Base-by-base conservation (phyloP, 2,797 vertebrate species). In the Sus cebifrons region DNA sequence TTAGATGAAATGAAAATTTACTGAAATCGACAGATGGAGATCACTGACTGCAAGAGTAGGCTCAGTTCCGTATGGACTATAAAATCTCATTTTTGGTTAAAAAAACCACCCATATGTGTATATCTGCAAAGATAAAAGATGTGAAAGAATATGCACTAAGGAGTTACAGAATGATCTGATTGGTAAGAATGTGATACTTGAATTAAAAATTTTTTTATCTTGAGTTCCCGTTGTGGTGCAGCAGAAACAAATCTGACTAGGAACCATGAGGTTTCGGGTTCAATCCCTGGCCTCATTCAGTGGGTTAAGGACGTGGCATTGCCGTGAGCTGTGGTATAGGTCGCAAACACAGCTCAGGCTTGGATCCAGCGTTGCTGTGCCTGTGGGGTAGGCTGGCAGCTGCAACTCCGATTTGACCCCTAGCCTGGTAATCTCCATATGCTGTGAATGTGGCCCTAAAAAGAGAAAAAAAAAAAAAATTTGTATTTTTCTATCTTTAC, bases 81-180 rank as follows among this genome's bases (percentile, higher is more conserved):
- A 75, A 89, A 85, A 75, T 82, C 56, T 92, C 36, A 65, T 44
- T 75, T 95, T 83, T 96, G 52, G 52, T 60, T 74, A 92, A 95
- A 75, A 70, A 29, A 86, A 27, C 6, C 6, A 93, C 44, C 65
- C 10, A 18, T 12, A 54, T 1, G 29, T 79, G 56, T n/a, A n/a
- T 58, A 64, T 81, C 70, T 87, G 15, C 73, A 60, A 32, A 74
- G 62, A 65, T 84, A 82, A 87, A 87, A 77, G 27, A 89, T 52
- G 17, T 91, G 58, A 78, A 91, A 95, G 36, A 67, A 73, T 64
- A 71, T 6, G 18, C 11, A 92, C 40, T 81, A 86, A 84, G 32
- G 29, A 60, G 16, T 82, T 65, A 67, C 2, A 64, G 40, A 64
- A 32, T 56, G n/a, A 82, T 85, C n/a, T 82, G 86, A 96, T 27